Evolutionary conservation across 92 coral and sea anemone genomes (phyloP).

Genomic region (Chrysogorgia sp.): DNA sequence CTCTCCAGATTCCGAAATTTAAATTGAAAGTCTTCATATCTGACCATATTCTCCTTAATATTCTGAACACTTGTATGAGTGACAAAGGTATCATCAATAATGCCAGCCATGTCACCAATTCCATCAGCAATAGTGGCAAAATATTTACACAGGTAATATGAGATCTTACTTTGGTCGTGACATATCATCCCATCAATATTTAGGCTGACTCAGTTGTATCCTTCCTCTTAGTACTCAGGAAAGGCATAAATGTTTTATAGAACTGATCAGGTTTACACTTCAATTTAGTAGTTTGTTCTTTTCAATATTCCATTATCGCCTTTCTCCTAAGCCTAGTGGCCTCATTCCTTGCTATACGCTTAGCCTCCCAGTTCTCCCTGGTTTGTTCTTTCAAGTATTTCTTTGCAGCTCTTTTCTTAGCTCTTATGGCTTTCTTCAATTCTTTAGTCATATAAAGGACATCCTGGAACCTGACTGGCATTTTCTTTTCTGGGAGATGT

Average conservation of each 20-base stretch:
- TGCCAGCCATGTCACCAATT: slow-evolving; percentile 24
- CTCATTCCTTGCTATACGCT: slow-evolving; percentile 34
- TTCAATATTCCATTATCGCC: slow-evolving; percentile 38
- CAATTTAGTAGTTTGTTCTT: slow-evolving; percentile 16
- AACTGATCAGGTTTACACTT: slow-evolving; percentile 29
- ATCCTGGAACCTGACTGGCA: slow-evolving; percentile 41
- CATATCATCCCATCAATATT: slow-evolving; percentile 45
- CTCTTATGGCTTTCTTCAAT: no score
- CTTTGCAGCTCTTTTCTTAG: slow-evolving; percentile 47
- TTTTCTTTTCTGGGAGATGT: no score
- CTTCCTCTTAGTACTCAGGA: background rate
- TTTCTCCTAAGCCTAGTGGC: slow-evolving; percentile 43
- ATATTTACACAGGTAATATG: slow-evolving; percentile 47
- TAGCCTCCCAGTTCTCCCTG: slow-evolving; percentile 46
- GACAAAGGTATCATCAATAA: slow-evolving; percentile 7
- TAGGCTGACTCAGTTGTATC: background rate
- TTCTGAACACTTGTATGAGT: slow-evolving; percentile 24
- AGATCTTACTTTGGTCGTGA: slow-evolving; percentile 45
- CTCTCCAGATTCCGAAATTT: slow-evolving; percentile 33
- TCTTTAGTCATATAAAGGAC: slow-evolving; percentile 47
- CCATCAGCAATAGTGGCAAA: slow-evolving; percentile 45
- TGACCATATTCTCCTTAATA: slow-evolving; percentile 1
- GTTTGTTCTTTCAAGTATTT: slow-evolving; percentile 29
- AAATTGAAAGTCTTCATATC: background rate
- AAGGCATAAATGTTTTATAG: slow-evolving; percentile 60